These are phyloP conservation scores for Triplophysa rosa DNA, from an alignment of 2,113 vertebrate genomes.

Conservation along the genomic window DNA sequence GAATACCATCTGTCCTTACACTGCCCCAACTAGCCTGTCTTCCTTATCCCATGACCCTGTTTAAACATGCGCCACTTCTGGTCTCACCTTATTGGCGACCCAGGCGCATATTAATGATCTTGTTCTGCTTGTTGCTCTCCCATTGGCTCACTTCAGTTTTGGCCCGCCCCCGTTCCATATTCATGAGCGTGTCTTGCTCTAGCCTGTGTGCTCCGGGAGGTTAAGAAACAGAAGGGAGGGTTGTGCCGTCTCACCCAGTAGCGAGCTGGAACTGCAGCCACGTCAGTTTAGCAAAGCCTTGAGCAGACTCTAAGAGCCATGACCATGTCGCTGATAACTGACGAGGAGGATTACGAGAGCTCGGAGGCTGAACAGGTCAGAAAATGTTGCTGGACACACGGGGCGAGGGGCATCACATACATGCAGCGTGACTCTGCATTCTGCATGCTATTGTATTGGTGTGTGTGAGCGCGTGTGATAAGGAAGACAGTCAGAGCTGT, in stretches of 20 bases:
- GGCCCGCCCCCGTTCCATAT: slow-evolving; percentile 61
- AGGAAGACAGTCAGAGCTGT: slow-evolving; percentile 20
- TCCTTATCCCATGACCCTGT: slow-evolving; percentile 65
- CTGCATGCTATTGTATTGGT: background rate
- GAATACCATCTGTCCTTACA: slow-evolving; percentile 70
- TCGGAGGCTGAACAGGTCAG: slow-evolving; percentile 89
- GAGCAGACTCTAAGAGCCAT: slow-evolving; percentile 83
- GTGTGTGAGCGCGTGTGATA: slow-evolving; percentile 7
- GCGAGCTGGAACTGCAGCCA: slow-evolving; percentile 78
- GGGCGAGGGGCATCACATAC: background rate
- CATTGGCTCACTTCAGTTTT: slow-evolving; percentile 58
- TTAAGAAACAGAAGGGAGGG: slow-evolving; percentile 70
- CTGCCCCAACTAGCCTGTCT: slow-evolving; percentile 72
- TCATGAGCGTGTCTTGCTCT: slow-evolving; percentile 68
- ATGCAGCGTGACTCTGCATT: background rate
- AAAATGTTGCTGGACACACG: slow-evolving; percentile 33
- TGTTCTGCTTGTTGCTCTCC: slow-evolving; percentile 40
- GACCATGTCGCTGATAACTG: slow-evolving; percentile 90
- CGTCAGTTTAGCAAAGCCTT: slow-evolving; percentile 80
- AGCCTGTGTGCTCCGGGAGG: slow-evolving; percentile 57
- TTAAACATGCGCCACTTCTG: slow-evolving; percentile 68
- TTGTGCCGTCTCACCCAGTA: slow-evolving; percentile 70
- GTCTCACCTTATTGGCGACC: slow-evolving; percentile 57
- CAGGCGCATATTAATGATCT: slow-evolving; percentile 49
- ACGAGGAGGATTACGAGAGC: slow-evolving; percentile 88